These are phyloP conservation scores for Sphecodes monilicornis DNA, from an alignment of 2,888 invertebrate genomes.

Conservation along the genomic window DNA sequence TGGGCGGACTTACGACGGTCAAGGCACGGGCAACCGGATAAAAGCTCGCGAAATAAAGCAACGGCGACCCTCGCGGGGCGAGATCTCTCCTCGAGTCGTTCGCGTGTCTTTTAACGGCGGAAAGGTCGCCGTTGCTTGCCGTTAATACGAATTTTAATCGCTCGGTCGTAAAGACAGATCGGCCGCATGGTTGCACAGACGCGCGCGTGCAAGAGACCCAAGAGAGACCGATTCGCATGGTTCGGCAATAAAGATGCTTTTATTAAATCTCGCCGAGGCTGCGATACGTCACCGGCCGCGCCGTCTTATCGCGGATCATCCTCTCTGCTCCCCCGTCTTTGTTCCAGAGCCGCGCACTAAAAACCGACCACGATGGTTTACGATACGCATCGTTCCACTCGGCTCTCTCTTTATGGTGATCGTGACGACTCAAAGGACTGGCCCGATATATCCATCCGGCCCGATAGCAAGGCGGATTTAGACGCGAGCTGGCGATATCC, in stretches of 20 bases:
- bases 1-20: slow-evolving; percentile 46
- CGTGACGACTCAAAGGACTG: slow-evolving; percentile 67
- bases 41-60: slow-evolving; percentile 54
- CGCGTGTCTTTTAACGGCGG: slow-evolving; percentile 26
- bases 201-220: slow-evolving; percentile 31
- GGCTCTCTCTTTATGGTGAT: slow-evolving; percentile 63
- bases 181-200: slow-evolving; percentile 70
- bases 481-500: slow-evolving; percentile 18
- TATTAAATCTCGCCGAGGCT: slow-evolving; percentile 68
- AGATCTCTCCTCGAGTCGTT: background rate
- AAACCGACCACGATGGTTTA: slow-evolving; percentile 58
- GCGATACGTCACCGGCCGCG: slow-evolving; percentile 21
- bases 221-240: slow-evolving; percentile 41
- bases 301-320: slow-evolving; percentile 42
- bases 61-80: slow-evolving; percentile 7
- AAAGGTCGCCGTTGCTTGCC: slow-evolving; percentile 43
- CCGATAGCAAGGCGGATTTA: slow-evolving; percentile 35
- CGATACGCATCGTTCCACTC: slow-evolving; percentile 38
- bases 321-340: slow-evolving; percentile 33
- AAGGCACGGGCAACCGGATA: slow-evolving; percentile 32
- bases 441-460: slow-evolving; percentile 37
- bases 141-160: slow-evolving; percentile 83
- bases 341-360: slow-evolving; percentile 37
- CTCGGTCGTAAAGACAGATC: slow-evolving; percentile 77
- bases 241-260: slow-evolving; percentile 77